Conservation (phyloP, 1,140 invertebrate genomes). For the Agrilus planipennis region DNA sequence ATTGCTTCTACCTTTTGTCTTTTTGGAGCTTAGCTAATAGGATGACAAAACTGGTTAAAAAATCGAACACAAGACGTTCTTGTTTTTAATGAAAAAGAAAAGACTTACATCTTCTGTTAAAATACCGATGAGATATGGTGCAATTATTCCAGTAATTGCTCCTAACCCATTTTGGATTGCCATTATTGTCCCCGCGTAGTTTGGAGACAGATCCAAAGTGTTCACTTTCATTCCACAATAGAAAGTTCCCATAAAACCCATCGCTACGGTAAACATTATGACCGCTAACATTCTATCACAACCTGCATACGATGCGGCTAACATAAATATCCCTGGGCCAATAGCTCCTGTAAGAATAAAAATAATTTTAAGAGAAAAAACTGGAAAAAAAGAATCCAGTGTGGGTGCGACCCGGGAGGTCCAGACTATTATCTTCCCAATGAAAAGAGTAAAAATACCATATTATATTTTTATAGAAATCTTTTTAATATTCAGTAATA, state of each 20-base stretch:
- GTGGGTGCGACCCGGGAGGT: no score
- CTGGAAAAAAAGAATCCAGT: no score
- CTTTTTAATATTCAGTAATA: no score
- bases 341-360: slow-evolving; percentile 49
- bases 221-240: slow-evolving; percentile 71
- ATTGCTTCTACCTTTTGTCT: no score
- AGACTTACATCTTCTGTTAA: slow-evolving; percentile 56
- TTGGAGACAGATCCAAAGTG: slow-evolving; percentile 71
- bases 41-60: not conserved
- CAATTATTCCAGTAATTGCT: slow-evolving; percentile 70
- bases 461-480: no score
- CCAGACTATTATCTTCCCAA: no score
- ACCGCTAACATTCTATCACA: slow-evolving; percentile 54
- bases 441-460: no score
- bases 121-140: slow-evolving; percentile 63
- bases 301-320: slow-evolving; percentile 68
- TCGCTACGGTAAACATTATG: slow-evolving; percentile 53
- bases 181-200: slow-evolving; percentile 72
- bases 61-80: not conserved
- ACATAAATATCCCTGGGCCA: slow-evolving; percentile 64
- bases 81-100: not conserved
- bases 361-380: no score
- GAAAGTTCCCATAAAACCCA: slow-evolving; percentile 65
- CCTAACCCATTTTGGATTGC: slow-evolving; percentile 77
- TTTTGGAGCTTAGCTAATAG: no score